Evolutionary conservation across 2,113 vertebrate genomes (phyloP).

Genomic region (Macrotis lagotis): DNA sequence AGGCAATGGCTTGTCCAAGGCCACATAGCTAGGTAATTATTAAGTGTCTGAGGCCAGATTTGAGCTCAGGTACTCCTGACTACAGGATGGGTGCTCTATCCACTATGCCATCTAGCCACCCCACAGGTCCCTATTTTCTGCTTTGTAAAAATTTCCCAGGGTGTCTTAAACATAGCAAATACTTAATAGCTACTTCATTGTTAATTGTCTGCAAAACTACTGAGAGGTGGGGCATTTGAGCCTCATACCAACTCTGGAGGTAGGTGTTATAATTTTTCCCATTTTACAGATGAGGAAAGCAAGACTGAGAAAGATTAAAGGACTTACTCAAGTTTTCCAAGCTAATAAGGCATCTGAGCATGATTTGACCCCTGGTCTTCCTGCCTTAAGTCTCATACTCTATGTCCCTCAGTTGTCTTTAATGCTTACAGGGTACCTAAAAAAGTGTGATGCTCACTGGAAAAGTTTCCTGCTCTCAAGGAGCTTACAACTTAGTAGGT

Average conservation of each 20-base stretch:
- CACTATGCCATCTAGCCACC: too few relatives aligned
- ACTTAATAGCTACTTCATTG: background rate
- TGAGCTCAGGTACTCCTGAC: too few relatives aligned
- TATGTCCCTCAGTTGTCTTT: background rate
- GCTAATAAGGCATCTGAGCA: background rate
- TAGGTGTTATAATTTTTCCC: background rate
- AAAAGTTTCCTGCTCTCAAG: background rate
- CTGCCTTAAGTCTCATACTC: background rate
- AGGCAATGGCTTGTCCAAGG: too few relatives aligned
- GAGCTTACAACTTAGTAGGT: background rate
- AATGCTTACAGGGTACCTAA: background rate
- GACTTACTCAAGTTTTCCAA: background rate
- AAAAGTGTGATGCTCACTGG: accelerated
- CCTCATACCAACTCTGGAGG: background rate
- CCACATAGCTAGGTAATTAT: too few relatives aligned
- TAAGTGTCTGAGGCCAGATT: too few relatives aligned
- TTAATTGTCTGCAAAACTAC: background rate
- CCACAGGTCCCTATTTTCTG: background rate
- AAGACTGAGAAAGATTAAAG: background rate
- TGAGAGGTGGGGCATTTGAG: background rate
- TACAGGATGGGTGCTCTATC: too few relatives aligned
- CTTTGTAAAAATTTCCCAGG: background rate
- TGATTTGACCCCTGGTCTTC: background rate
- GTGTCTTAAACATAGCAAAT: too few relatives aligned
- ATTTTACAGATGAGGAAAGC: background rate